Evolutionary conservation across 92 coral and sea anemone species (phyloP).

Genomic region (Ricordea florida): DNA sequence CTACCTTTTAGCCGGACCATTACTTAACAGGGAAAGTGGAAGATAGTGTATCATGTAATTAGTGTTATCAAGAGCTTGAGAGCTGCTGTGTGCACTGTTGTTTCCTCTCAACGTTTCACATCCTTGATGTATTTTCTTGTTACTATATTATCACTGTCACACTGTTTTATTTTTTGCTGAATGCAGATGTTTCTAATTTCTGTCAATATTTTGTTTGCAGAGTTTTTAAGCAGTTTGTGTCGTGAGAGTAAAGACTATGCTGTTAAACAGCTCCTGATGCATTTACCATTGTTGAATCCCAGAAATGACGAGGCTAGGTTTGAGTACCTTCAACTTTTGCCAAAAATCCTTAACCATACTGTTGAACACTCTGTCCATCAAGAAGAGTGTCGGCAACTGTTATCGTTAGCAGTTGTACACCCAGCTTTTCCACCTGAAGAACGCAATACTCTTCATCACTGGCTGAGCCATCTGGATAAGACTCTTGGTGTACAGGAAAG

Average conservation of each 20-base stretch:
- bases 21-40: too few species aligned
- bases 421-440: constrained; percentile 97
- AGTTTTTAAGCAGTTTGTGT: constrained; percentile 75
- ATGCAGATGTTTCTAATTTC: too few species aligned
- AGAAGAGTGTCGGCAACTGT: constrained; percentile 95
- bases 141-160: too few species aligned
- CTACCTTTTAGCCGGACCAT: too few species aligned
- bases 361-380: constrained; percentile 87
- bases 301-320: constrained; percentile 88
- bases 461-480: constrained; percentile 94
- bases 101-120: too few species aligned
- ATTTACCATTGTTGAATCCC: constrained; percentile 87
- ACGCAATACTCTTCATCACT: constrained; percentile 72
- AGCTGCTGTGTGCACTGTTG: too few species aligned
- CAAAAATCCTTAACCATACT: constrained; percentile 87
- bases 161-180: too few species aligned
- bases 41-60: too few species aligned
- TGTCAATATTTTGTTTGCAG: constrained; percentile 40
- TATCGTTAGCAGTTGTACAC: constrained; percentile 97
- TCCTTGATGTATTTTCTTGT: too few species aligned
- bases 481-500: constrained; percentile 78
- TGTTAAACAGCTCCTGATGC: constrained; percentile 86
- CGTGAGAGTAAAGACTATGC: constrained; percentile 85
- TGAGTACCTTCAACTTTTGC: constrained; percentile 89
- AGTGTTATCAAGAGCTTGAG: too few species aligned